Evolutionary conservation across 1,140 invertebrate genomes (phyloP), one percentile per base, ranked within the genome.

Genomic region (Saccostrea cuccullata): DNA sequence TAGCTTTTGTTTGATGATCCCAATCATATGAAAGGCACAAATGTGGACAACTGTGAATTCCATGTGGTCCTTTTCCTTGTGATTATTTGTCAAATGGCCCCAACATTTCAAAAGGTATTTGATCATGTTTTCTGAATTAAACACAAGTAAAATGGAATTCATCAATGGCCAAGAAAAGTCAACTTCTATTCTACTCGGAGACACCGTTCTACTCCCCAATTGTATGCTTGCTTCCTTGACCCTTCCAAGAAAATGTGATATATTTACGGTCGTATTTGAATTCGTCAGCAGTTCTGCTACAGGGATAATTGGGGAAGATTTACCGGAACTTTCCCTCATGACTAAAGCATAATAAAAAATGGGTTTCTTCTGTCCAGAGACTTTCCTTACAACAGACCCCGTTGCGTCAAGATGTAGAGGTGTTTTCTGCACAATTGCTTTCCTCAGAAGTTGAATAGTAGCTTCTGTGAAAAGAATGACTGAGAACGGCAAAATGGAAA

Each of bases 221-320:
- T n/a, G 60, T 9, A 64, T 64, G 60, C 60, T 64, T 20, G 60
- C 60, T 64, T 64, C 60, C n/a, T 64, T 64, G 13, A 64, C 60
- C 26, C 36, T 82, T 82, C 73, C 73, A 82, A 82, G 36, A 23
- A 82, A 82, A 82, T 82, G 73, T 82, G 73, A 23, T 23, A 82
- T 82, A 30, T 30, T 82, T 8, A 82, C 8, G 23, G 11, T 23
- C 15, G 73, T 40, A 23, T 82, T 82, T 5, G n/a, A 82, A 40
- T 82, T 82, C 20, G 23, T 60, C 13, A 60, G 2, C 58, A 60
- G 13, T 17, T 60, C 58, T 20, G 58, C 58, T 15, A 60, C 58
- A 60, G 58, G 58, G 20, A 60, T 60, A 17, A 60, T 20, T 60
- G 13, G 58, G 47, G 47, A 47, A 47, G 47, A 47, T 47, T 47